phyloP scores from a whole-genome alignment of 2,797 vertebrate species.

The Ispidina lecontei region DNA sequence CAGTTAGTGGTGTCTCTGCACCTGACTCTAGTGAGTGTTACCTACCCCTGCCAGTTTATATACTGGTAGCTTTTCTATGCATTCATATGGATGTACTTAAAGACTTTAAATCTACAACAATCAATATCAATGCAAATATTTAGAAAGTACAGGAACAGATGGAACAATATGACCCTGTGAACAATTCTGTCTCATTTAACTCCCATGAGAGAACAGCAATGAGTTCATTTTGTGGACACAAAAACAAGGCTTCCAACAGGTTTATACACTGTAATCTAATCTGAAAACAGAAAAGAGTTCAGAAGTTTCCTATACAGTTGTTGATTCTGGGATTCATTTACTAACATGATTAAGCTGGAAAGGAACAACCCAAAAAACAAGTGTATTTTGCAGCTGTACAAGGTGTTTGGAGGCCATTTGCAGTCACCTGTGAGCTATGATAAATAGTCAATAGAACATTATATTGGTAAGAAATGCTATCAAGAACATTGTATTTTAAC shows the following conservation, averaged over 20 bases:
- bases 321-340: neutral
- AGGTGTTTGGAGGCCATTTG: neutral
- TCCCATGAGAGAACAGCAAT: neutral
- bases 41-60: neutral
- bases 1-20: neutral
- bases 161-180: neutral
- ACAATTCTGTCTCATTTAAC: neutral
- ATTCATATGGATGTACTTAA: neutral
- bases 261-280: neutral
- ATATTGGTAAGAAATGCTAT: neutral
- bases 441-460: neutral
- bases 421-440: neutral
- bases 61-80: neutral
- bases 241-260: neutral
- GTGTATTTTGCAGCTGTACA: neutral
- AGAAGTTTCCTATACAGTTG: neutral
- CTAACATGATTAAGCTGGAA: neutral
- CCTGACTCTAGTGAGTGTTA: neutral
- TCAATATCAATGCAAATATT: neutral
- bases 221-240: neutral
- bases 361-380: neutral
- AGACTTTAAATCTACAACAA: neutral
- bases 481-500: constrained; percentile 28
- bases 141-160: neutral
- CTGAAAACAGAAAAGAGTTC: neutral